phyloP scores from a whole-genome alignment of 2,797 vertebrate genomes.

The Poeciliopsis presidionis region DNA sequence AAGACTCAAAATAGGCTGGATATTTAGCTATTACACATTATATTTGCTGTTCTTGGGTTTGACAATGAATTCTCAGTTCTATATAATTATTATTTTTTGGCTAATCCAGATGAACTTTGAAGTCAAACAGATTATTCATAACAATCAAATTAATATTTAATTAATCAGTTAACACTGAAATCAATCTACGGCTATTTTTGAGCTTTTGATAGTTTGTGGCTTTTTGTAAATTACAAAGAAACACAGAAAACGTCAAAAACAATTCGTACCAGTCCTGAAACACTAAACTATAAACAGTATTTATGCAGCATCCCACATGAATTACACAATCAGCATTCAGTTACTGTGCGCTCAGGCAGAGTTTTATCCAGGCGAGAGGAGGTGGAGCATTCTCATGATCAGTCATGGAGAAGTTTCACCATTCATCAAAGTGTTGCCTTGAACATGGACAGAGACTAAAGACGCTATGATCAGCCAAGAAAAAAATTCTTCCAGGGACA shows the following conservation, averaged over 20 bases:
- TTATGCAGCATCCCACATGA: constrained; percentile 33
- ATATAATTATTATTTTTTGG: not conserved
- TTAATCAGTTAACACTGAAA: not conserved
- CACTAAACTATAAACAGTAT: not conserved
- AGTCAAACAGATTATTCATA: not conserved
- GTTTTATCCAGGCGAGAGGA: constrained; percentile 26
- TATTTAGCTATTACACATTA: not conserved
- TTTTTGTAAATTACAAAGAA: not conserved
- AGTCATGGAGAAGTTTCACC: constrained; percentile 64
- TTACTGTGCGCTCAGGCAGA: constrained; percentile 51
- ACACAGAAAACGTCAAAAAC: not conserved
- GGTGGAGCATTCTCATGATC: constrained; percentile 25
- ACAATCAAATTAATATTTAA: not conserved
- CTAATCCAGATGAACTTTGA: not conserved
- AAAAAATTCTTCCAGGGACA: constrained; percentile 54
- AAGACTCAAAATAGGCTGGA: not conserved
- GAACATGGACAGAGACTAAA: constrained; percentile 73
- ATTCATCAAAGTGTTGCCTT: constrained; percentile 70
- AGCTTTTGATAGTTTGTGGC: no score
- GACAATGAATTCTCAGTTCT: not conserved
- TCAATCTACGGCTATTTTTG: not conserved
- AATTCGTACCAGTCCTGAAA: not conserved
- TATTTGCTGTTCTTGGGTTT: not conserved
- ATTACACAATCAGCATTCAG: constrained; percentile 40
- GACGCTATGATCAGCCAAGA: constrained; percentile 60